Conservation (phyloP, 2,797 vertebrate species). For the Pteropus rufus region DNA sequence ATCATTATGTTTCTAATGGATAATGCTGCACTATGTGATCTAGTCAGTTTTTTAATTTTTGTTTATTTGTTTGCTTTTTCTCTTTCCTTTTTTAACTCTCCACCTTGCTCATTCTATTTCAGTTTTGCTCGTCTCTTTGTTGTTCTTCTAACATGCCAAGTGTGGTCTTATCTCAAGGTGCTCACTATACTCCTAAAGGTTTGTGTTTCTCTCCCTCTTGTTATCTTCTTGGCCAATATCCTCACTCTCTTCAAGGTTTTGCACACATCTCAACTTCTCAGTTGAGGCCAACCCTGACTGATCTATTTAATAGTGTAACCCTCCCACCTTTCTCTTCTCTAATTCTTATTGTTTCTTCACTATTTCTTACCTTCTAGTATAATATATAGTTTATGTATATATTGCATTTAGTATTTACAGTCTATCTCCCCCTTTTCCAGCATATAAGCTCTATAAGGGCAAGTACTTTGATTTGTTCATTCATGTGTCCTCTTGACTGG, state of each 20-base stretch:
- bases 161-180: background rate
- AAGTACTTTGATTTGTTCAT: background rate
- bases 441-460: background rate
- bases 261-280: background rate
- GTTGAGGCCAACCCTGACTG: background rate
- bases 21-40: background rate
- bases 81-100: background rate
- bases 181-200: background rate
- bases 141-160: background rate
- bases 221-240: background rate
- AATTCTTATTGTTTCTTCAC: background rate
- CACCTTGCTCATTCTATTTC: background rate
- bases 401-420: background rate
- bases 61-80: background rate
- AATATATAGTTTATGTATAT: background rate
- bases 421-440: background rate
- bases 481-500: background rate
- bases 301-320: background rate
- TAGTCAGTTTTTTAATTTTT: background rate
- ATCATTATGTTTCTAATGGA: background rate
- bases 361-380: background rate
- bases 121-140: background rate
- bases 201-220: background rate
- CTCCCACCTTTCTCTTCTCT: background rate
- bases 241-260: background rate